Conservation (phyloP, 2,113 vertebrate species). For the Suricata suricatta region DNA sequence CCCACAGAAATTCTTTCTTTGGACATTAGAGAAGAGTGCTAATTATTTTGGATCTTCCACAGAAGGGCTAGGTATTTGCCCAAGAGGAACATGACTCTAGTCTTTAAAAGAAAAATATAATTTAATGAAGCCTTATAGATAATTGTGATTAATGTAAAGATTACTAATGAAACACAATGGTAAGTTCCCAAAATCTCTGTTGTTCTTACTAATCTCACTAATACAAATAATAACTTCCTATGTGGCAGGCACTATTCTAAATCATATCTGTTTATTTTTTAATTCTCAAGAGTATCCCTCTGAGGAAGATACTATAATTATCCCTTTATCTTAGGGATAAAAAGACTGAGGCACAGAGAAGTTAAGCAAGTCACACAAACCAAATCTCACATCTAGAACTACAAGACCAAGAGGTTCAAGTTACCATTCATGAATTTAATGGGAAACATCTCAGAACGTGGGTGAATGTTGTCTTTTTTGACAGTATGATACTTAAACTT, state of each 20-base stretch:
- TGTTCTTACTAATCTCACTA: neutral
- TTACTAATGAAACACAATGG: neutral
- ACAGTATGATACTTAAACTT: neutral
- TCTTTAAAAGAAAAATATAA: neutral
- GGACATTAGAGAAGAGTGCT: neutral
- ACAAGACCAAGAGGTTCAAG: neutral
- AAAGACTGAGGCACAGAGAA: neutral
- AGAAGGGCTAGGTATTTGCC: neutral
- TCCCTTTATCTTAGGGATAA: neutral
- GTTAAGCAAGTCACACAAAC: neutral
- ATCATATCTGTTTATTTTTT: neutral
- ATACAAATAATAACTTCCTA: neutral
- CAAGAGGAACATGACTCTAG: neutral
- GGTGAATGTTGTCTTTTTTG: neutral
- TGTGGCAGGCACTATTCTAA: neutral
- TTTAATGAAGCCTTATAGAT: neutral
- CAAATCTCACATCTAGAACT: neutral
- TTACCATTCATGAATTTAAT: neutral
- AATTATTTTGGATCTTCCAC: neutral
- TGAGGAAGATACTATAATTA: neutral
- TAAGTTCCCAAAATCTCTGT: neutral
- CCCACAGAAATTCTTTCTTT: neutral
- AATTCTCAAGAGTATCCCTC: neutral
- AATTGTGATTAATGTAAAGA: neutral
- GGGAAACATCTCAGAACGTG: neutral